Conservation (phyloP, 2,888 invertebrate species). For the Cylloceria caligata region DNA sequence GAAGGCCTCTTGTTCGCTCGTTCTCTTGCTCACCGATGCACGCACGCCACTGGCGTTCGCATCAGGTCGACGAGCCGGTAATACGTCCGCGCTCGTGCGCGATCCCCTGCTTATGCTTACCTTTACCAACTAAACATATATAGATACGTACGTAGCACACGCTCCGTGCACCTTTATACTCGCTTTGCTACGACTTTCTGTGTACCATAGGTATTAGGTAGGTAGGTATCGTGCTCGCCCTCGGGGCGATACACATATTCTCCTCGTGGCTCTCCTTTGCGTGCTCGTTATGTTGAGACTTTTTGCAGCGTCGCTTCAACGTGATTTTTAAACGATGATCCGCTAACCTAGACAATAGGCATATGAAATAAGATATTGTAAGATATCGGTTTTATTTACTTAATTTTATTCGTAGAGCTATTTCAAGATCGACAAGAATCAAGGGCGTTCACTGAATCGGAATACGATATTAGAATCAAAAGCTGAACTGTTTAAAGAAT, state of each 20-base stretch:
- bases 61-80: conserved; percentile 33
- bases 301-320: conserved; percentile 23
- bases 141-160: conserved; percentile 17
- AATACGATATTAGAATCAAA: no score
- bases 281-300: conserved; percentile 23
- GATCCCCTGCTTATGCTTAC: conserved; percentile 41
- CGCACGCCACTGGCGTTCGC: conserved; percentile 62
- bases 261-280: conserved; percentile 20
- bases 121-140: conserved; percentile 16
- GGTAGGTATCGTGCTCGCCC: conserved; percentile 32
- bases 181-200: conserved; percentile 22
- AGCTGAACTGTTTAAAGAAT: no score
- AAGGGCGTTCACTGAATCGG: no score
- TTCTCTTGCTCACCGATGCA: conserved; percentile 57
- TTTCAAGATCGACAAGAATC: no score
- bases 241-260: conserved; percentile 29
- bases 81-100: conserved; percentile 46
- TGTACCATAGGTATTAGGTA: conserved; percentile 25
- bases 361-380: neutral
- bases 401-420: no score
- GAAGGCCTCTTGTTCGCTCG: conserved; percentile 34
- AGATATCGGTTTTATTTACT: no score
- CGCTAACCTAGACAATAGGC: conserved; percentile 4
- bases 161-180: conserved; percentile 3
- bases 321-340: conserved; percentile 21